These are phyloP conservation scores for Ataeniobius toweri DNA, from an alignment of 2,797 vertebrate genomes.

Conservation along the genomic window DNA sequence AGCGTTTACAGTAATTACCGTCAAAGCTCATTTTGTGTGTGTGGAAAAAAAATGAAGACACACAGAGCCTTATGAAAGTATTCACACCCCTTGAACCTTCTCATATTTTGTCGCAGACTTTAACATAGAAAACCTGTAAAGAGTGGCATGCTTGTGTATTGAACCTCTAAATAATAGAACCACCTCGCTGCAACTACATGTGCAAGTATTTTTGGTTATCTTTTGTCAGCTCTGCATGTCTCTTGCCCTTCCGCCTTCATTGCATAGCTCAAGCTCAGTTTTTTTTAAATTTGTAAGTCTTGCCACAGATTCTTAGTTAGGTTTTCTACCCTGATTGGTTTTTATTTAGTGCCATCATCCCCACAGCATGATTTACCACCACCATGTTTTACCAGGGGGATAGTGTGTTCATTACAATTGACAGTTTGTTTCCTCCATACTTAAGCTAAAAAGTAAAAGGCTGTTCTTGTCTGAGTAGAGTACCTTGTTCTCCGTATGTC, in stretches of 20 bases:
- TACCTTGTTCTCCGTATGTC: neutral
- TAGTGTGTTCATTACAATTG: neutral
- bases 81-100: too few relatives aligned
- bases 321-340: neutral
- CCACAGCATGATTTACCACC: neutral
- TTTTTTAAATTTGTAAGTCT: neutral
- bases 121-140: neutral
- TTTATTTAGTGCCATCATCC: neutral
- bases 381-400: neutral
- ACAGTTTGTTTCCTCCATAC: neutral
- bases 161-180: neutral
- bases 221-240: neutral
- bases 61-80: neutral
- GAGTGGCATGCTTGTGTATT: neutral
- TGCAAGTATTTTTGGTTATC: too few relatives aligned
- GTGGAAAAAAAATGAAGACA: neutral
- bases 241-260: neutral
- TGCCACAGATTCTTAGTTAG: neutral
- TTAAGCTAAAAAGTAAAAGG: neutral
- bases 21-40: constrained; percentile 6
- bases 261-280: neutral
- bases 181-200: neutral
- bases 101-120: neutral
- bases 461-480: neutral
- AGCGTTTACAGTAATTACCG: neutral